Conservation (phyloP, 2,888 invertebrate genomes). For the Campoletis raptor region DNA sequence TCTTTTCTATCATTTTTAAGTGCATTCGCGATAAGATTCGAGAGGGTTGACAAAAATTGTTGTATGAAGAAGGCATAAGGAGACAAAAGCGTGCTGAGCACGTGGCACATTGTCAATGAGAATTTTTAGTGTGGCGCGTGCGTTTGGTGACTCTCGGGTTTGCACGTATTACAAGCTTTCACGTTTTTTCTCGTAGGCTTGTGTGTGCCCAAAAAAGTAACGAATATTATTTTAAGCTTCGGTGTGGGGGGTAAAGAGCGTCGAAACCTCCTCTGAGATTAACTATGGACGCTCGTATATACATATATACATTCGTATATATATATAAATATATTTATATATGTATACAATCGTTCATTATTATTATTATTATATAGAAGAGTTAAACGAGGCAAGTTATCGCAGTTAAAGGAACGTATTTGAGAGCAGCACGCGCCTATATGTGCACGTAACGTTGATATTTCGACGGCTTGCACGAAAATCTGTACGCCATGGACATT, state of each 20-base stretch:
- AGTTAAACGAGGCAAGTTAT: slow-evolving; percentile 54
- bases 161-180: slow-evolving; percentile 30
- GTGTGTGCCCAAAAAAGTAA: slow-evolving; percentile 77
- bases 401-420: slow-evolving; percentile 24
- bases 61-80: slow-evolving; percentile 59
- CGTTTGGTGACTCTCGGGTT: slow-evolving; percentile 61
- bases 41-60: slow-evolving; percentile 38
- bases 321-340: slow-evolving; percentile 17
- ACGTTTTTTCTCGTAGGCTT: slow-evolving; percentile 39
- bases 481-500: slow-evolving; percentile 62
- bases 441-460: slow-evolving; percentile 61
- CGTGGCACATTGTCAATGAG: slow-evolving; percentile 75
- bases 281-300: slow-evolving; percentile 73
- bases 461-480: slow-evolving; percentile 64
- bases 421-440: slow-evolving; percentile 56
- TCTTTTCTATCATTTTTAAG: slow-evolving; percentile 7
- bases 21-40: slow-evolving; percentile 52
- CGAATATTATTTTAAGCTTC: slow-evolving; percentile 84
- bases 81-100: slow-evolving; percentile 81
- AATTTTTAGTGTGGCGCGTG: slow-evolving; percentile 68
- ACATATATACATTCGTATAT: not conserved
- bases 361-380: slow-evolving; percentile 67
- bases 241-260: slow-evolving; percentile 82
- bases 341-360: slow-evolving; percentile 71
- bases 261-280: slow-evolving; percentile 84